phyloP scores from a whole-genome alignment of 2,113 vertebrate genomes.

The Scortum barcoo region DNA sequence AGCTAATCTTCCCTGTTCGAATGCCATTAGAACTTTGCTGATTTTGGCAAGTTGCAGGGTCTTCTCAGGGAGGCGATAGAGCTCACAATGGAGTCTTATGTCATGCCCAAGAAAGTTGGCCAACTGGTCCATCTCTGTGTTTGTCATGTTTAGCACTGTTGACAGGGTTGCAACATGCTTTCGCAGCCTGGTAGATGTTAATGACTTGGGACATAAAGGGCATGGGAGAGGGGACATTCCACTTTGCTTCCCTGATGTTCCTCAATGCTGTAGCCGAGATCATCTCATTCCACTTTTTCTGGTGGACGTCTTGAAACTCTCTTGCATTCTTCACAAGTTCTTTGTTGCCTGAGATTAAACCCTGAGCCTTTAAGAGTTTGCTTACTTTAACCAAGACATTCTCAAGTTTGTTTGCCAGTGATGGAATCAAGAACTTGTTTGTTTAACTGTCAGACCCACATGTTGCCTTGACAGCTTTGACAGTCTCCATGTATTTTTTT shows the following conservation, averaged over 20 bases:
- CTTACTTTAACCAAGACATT: conserved; percentile 57
- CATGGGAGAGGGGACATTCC: conserved; percentile 39
- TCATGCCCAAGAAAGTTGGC: conserved; percentile 53
- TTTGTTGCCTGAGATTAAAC: conserved; percentile 48
- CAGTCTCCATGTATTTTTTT: conserved; percentile 45
- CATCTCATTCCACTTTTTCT: conserved; percentile 56
- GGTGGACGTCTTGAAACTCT: conserved; percentile 47
- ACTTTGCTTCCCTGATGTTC: conserved; percentile 55
- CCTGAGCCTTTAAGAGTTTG: conserved; percentile 55
- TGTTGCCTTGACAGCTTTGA: conserved; percentile 55
- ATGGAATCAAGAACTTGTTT: conserved; percentile 46
- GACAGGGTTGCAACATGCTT: conserved; percentile 53
- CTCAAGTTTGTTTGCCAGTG: conserved; percentile 64
- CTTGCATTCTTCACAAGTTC: conserved; percentile 46
- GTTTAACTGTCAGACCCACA: conserved; percentile 52
- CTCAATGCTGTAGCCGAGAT: conserved; percentile 46
- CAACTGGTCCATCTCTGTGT: conserved; percentile 52
- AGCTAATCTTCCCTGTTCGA: conserved; percentile 15
- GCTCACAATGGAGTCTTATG: conserved; percentile 14
- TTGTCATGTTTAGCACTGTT: conserved; percentile 44
- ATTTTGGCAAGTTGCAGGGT: conserved; percentile 38
- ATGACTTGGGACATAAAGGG: conserved; percentile 29
- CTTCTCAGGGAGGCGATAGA: background rate
- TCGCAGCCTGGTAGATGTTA: conserved; percentile 43
- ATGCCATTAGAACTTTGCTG: conserved; percentile 43